Percentiles rank a stretch among this genome's conserved stretches.
Conservation (phyloP, 2,888 invertebrate genomes). For the Oasisia sp. region DNA sequence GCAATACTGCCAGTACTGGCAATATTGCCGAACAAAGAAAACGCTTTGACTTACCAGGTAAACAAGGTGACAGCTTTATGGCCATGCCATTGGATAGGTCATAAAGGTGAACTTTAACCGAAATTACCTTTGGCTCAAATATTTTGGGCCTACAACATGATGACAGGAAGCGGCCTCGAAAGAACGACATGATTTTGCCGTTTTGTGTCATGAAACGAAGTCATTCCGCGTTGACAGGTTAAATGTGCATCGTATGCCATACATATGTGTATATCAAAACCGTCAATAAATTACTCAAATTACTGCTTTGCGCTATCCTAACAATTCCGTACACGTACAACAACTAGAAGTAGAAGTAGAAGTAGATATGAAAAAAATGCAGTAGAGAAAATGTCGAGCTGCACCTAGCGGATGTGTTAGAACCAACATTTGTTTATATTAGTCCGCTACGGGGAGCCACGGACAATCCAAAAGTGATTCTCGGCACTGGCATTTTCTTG, state of each 20-base stretch:
- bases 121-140: neutral
- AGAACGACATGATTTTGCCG: neutral
- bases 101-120: neutral
- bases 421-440: neutral
- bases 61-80: neutral
- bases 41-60: neutral
- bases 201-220: neutral
- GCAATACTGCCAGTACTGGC: neutral
- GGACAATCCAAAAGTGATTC: neutral
- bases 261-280: neutral
- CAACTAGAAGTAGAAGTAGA: too few species aligned
- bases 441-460: neutral
- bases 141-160: neutral
- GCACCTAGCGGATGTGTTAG: neutral
- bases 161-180: neutral
- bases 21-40: neutral
- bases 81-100: constrained; percentile 6
- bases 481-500: neutral
- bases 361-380: neutral
- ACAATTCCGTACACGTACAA: neutral
- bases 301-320: neutral
- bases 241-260: neutral
- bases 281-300: neutral
- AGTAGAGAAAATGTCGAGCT: neutral
- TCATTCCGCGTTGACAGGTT: neutral